Evolutionary conservation across 2,888 invertebrate species (phyloP).

Genomic region (Pardosa pseudoannulata): DNA sequence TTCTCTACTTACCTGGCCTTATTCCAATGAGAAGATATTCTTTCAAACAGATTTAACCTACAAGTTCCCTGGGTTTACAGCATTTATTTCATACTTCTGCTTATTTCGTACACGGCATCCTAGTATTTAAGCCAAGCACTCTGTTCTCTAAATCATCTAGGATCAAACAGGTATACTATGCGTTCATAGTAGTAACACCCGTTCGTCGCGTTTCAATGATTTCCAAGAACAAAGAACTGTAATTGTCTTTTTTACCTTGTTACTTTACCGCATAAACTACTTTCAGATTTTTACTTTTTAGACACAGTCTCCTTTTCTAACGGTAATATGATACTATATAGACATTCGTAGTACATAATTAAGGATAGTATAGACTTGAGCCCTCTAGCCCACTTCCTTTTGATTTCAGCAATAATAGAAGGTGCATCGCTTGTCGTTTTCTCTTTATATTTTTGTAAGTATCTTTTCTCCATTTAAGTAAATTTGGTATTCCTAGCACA

Average conservation of each 20-base stretch:
- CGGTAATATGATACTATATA: conserved; percentile 35
- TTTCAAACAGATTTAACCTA: too few species aligned
- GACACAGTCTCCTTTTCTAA: conserved; percentile 31
- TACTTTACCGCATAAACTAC: neutral
- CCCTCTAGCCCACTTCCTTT: conserved; percentile 37
- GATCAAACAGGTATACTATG: too few species aligned
- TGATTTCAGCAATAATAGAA: conserved; percentile 15
- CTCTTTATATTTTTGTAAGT: neutral
- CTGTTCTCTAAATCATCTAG: too few species aligned
- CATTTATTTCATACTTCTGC: too few species aligned
- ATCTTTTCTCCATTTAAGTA: conserved; percentile 12
- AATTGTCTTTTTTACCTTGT: conserved; percentile 33
- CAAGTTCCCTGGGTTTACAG: too few species aligned
- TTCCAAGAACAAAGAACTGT: conserved; percentile 59
- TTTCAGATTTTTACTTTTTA: conserved; percentile 29
- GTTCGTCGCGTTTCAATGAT: conserved; percentile 59
- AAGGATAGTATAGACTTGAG: conserved; percentile 20
- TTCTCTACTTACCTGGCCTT: too few species aligned
- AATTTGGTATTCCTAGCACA: neutral
- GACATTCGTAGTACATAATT: conserved; percentile 44
- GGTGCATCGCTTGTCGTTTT: neutral
- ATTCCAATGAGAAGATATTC: too few species aligned
- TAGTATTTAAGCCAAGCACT: too few species aligned
- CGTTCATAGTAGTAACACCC: too few species aligned
- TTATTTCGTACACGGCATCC: too few species aligned